Conservation (phyloP, 2,888 invertebrate genomes). For the Suillia variegata region DNA sequence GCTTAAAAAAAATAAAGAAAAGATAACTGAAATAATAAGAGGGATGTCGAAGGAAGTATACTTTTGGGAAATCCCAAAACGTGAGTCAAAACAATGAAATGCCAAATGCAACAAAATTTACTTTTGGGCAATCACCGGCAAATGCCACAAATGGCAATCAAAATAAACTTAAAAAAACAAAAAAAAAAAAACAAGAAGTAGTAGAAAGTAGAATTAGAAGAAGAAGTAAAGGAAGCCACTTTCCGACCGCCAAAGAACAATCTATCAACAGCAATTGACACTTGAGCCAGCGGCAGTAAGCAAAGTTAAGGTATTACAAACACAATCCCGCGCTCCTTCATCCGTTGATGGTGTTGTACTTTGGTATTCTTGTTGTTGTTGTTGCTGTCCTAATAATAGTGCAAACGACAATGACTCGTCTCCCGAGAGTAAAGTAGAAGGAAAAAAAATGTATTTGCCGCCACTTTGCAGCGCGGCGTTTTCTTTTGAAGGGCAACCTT, state of each 20-base stretch:
- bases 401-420: conserved; percentile 56
- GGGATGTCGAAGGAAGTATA: too few species aligned
- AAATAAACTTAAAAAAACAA: too few species aligned
- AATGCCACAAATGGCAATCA: conserved; percentile 5
- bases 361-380: not conserved
- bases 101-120: not conserved
- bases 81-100: not conserved
- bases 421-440: conserved; percentile 25
- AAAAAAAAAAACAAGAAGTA: too few species aligned
- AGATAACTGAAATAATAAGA: too few species aligned
- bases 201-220: too few species aligned
- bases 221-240: conserved; percentile 15
- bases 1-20: too few species aligned
- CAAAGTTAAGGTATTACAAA: not conserved
- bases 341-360: too few species aligned
- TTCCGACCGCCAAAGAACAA: not conserved
- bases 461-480: conserved; percentile 36
- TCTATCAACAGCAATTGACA: conserved; percentile 9
- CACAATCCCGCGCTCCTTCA: not conserved
- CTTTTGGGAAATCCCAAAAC: conserved; percentile 2
- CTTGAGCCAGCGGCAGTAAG: not conserved
- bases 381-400: conserved; percentile 58
- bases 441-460: not conserved
- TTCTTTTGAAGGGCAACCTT: conserved; percentile 39
- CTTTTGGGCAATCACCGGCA: not conserved